Conservation (phyloP, 1,140 invertebrate species). For the Probaryconus sp. region DNA sequence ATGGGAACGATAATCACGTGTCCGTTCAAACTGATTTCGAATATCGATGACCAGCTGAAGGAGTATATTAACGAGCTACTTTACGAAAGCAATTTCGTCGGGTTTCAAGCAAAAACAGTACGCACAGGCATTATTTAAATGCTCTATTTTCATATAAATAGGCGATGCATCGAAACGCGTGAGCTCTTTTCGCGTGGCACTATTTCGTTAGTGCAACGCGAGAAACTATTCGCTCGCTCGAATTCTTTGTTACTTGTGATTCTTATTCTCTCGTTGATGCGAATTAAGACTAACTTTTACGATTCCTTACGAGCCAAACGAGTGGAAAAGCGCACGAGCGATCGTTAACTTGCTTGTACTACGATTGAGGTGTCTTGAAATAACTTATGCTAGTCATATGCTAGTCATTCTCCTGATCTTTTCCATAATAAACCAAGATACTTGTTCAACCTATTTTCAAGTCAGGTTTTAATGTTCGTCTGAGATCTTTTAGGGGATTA, state of each 20-base stretch:
- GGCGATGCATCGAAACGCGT: no score
- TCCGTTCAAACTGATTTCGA: slow-evolving; percentile 12
- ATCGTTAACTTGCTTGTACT: slow-evolving; percentile 20
- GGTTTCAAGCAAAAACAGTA: background rate
- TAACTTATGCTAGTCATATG: no score
- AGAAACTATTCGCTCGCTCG: no score
- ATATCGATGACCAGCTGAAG: slow-evolving; percentile 6
- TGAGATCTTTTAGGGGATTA: no score
- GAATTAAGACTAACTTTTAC: slow-evolving; percentile 9
- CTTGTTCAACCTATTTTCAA: no score
- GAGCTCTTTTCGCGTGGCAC: slow-evolving; percentile 5
- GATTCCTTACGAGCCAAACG: slow-evolving; percentile 25
- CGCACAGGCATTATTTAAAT: background rate
- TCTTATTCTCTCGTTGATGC: no score
- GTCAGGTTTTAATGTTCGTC: no score
- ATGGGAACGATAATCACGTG: no score
- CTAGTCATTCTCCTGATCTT: no score
- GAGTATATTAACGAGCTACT: slow-evolving; percentile 3
- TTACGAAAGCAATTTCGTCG: background rate
- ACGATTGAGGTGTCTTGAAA: slow-evolving; percentile 31
- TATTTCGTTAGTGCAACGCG: no score
- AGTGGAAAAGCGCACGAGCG: slow-evolving; percentile 17
- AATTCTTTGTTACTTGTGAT: slow-evolving; percentile 11
- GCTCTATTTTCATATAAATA: slow-evolving; percentile 27
- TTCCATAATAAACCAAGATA: no score